Evolutionary conservation across 1,140 invertebrate genomes (phyloP).

Genomic region (Drosophila equinoxialis): DNA sequence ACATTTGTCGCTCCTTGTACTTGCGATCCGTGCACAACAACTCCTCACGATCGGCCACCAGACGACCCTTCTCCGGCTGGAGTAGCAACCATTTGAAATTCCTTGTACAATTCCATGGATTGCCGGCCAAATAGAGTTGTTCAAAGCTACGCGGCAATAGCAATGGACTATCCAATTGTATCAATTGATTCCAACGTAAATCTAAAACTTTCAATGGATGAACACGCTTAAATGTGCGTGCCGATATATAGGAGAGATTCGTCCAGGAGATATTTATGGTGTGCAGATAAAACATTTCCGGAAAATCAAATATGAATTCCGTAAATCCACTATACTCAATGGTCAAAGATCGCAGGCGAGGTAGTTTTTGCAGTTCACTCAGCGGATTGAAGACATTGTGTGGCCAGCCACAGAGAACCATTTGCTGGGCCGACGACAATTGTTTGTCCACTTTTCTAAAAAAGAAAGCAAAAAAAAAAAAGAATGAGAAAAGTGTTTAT

Average conservation of each 20-base stretch:
- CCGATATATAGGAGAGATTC: constrained; percentile 74
- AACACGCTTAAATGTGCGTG: constrained; percentile 80
- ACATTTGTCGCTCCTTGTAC: constrained; percentile 84
- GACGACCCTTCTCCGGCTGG: constrained; percentile 73
- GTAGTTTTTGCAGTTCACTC: constrained; percentile 66
- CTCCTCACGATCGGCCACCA: constrained; percentile 84
- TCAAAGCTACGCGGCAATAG: constrained; percentile 76
- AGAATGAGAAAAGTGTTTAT: no score
- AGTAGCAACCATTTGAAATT: constrained; percentile 85
- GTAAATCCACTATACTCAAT: constrained; percentile 82
- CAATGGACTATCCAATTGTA: constrained; percentile 74
- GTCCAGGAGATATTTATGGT: constrained; percentile 83
- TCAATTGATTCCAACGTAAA: constrained; percentile 84
- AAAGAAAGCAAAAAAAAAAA: no score
- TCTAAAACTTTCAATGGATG: constrained; percentile 80
- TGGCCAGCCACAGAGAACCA: constrained; percentile 78
- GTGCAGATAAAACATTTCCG: constrained; percentile 78
- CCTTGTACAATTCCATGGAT: constrained; percentile 85
- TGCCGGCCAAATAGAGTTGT: constrained; percentile 83
- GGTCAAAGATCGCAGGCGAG: constrained; percentile 72
- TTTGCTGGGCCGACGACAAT: constrained; percentile 30
- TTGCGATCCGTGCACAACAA: constrained; percentile 84
- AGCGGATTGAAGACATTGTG: constrained; percentile 67
- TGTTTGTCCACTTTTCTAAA: constrained; percentile 28
- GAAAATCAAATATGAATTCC: constrained; percentile 77